phyloP scores from a whole-genome alignment of 2,113 vertebrate species.

The Cynopterus brachyotis region DNA sequence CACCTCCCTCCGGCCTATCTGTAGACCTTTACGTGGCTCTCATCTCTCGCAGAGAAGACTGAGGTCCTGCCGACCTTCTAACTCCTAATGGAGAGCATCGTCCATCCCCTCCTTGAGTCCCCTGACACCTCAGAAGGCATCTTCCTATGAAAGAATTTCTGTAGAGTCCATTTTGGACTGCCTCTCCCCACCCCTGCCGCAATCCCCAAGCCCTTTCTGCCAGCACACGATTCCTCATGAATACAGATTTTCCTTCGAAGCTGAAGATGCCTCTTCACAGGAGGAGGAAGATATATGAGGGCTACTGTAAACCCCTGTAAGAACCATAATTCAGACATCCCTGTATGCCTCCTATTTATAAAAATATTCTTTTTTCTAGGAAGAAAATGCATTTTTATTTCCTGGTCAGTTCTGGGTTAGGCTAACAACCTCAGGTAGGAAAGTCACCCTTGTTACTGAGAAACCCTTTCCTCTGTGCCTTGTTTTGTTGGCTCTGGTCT shows the following conservation, averaged over 20 bases:
- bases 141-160: not conserved
- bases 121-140: not conserved
- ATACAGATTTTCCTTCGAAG: not conserved
- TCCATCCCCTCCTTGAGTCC: not conserved
- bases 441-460: accelerated
- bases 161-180: not conserved
- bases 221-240: not conserved
- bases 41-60: no score
- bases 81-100: not conserved
- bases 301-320: not conserved
- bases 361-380: not conserved
- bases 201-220: not conserved
- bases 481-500: not conserved
- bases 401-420: not conserved
- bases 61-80: not conserved
- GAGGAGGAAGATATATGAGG: not conserved
- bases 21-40: not conserved
- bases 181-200: not conserved
- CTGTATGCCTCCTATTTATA: not conserved
- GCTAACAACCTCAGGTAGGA: not conserved
- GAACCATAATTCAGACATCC: not conserved
- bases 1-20: accelerated
- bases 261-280: not conserved
- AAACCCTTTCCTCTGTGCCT: not conserved
- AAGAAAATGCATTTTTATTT: not conserved